Conservation (phyloP, 2,797 vertebrate genomes). For the Sphaeramia orbicularis region DNA sequence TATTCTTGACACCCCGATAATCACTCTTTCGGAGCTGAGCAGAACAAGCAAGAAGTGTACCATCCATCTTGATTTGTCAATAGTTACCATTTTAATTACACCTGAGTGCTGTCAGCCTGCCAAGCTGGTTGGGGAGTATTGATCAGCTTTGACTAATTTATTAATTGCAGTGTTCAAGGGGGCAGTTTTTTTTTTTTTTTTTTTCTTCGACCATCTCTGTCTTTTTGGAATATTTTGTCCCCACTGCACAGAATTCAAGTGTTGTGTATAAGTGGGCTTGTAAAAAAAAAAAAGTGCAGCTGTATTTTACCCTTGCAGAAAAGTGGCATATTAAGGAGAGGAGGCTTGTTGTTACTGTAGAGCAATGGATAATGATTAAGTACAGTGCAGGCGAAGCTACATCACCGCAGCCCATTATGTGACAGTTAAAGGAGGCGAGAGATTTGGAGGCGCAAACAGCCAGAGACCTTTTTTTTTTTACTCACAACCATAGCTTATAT, state of each 20-base stretch:
- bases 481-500: slow-evolving; percentile 60
- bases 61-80: slow-evolving; percentile 87
- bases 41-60: slow-evolving; percentile 60
- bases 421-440: slow-evolving; percentile 67
- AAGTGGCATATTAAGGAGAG: slow-evolving; percentile 54
- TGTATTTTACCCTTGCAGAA: slow-evolving; percentile 37
- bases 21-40: slow-evolving; percentile 53
- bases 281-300: slow-evolving; percentile 22
- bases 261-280: slow-evolving; percentile 24
- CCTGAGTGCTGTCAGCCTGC: slow-evolving; percentile 85
- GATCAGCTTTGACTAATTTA: slow-evolving; percentile 84
- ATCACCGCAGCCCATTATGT: slow-evolving; percentile 70
- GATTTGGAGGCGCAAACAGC: slow-evolving; percentile 49
- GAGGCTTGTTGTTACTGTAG: slow-evolving; percentile 41
- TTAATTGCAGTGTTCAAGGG: slow-evolving; percentile 81
- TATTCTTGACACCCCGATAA: slow-evolving; percentile 44
- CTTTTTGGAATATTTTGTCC: slow-evolving; percentile 8
- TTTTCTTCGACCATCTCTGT: slow-evolving; percentile 1
- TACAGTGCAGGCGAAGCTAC: slow-evolving; percentile 39
- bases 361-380: slow-evolving; percentile 48
- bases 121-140: slow-evolving; percentile 75
- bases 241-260: slow-evolving; percentile 28
- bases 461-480: slow-evolving; percentile 68
- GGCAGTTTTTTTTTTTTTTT: slow-evolving; percentile 43
- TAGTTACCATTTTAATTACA: slow-evolving; percentile 89